Evolutionary conservation across 2,797 vertebrate genomes (phyloP).

Genomic region (Loris lydekkerianus): DNA sequence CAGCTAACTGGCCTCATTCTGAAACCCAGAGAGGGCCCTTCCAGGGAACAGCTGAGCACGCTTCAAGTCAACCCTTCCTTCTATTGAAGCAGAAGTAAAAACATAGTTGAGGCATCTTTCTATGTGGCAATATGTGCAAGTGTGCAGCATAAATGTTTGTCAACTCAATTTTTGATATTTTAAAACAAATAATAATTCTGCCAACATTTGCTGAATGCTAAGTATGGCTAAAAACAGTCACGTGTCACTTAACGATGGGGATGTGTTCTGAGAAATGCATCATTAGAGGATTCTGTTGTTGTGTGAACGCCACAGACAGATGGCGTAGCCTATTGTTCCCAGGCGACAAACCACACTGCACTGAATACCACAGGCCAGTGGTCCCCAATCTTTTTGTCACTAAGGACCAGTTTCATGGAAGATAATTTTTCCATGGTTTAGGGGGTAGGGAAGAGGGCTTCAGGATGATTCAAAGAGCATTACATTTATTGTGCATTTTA

Average conservation of each 20-base stretch:
- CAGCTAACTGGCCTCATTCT: conserved; percentile 36
- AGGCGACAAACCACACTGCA: neutral
- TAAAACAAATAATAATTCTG: conserved; percentile 51
- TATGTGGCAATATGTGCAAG: neutral
- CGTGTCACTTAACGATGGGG: neutral
- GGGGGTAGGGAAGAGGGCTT: no score
- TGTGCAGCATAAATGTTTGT: neutral
- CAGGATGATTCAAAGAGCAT: no score
- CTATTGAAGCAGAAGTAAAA: neutral
- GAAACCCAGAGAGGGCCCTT: neutral
- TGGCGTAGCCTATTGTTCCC: neutral
- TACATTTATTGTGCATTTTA: no score
- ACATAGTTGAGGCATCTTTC: neutral
- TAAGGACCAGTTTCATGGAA: no score
- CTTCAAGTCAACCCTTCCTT: neutral
- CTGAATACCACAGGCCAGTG: neutral
- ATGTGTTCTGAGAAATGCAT: neutral
- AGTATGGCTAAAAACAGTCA: neutral
- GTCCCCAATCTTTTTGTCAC: no score
- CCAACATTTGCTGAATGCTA: conserved; percentile 12
- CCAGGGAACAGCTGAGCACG: neutral
- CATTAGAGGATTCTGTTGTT: neutral
- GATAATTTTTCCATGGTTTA: no score
- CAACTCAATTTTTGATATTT: neutral
- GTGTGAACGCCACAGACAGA: neutral